A percentile compares a stretch with the other conserved stretches of the same genome.
Conservation (phyloP, 2,113 vertebrate genomes). For the Brachypteracias leptosomus region DNA sequence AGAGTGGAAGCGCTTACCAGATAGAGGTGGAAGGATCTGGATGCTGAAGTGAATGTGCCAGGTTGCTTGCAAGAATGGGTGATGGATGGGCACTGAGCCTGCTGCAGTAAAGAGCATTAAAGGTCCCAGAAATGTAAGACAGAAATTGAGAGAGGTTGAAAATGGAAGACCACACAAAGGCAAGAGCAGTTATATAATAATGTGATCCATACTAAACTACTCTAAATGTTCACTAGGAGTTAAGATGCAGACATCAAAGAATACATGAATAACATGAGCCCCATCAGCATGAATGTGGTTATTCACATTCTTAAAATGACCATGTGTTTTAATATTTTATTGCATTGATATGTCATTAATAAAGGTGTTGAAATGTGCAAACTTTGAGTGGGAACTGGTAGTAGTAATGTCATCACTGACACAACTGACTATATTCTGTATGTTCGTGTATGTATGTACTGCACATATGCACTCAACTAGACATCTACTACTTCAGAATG, state of each 20-base stretch:
- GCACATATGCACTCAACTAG: background rate
- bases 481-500: background rate
- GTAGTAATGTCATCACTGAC: background rate
- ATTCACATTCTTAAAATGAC: background rate
- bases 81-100: background rate
- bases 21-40: background rate
- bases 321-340: background rate
- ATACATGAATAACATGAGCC: background rate
- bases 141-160: background rate
- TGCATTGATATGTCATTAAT: background rate
- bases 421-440: background rate
- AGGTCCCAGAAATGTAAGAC: background rate
- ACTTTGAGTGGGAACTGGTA: background rate
- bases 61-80: background rate
- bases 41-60: background rate
- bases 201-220: background rate
- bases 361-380: background rate
- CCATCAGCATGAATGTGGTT: background rate
- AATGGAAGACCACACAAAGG: background rate
- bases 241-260: background rate
- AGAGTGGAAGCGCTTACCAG: background rate
- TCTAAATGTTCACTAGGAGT: background rate
- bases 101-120: background rate
- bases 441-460: background rate
- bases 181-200: background rate